Conservation (phyloP, 2,113 vertebrate species). For the Tupaia chinensis region DNA sequence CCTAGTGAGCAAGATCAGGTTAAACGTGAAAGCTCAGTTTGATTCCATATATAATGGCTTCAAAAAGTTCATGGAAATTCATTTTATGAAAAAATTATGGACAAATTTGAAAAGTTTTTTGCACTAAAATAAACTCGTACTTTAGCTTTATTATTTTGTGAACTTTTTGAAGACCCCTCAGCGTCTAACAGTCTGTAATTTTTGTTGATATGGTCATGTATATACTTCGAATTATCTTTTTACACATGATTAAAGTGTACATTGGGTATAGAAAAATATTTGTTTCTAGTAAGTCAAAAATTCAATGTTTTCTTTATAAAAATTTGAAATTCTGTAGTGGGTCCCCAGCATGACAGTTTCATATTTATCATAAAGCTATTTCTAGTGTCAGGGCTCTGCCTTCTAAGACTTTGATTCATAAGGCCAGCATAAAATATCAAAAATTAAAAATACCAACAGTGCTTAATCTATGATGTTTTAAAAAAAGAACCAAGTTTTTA, state of each 20-base stretch:
- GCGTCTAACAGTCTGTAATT: neutral
- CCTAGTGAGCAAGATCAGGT: neutral
- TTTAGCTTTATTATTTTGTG: no score
- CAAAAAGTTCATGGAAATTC: no score
- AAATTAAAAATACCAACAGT: neutral
- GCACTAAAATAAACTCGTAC: no score
- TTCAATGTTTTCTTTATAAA: neutral
- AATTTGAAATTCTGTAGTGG: neutral
- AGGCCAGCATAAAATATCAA: neutral
- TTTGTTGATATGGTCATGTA: neutral
- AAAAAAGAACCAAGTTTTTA: neutral
- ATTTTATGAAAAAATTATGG: no score
- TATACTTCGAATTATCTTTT: neutral
- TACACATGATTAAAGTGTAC: neutral
- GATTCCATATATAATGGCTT: neutral
- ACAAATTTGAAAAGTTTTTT: no score
- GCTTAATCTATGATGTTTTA: neutral
- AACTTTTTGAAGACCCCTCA: no score
- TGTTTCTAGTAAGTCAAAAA: neutral
- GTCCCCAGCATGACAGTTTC: neutral
- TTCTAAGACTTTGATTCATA: conserved; percentile 23
- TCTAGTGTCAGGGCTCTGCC: neutral
- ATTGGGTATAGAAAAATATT: neutral
- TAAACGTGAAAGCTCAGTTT: neutral
- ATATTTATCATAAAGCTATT: conserved; percentile 39